Evolutionary conservation across 2,888 invertebrate species (phyloP).

Genomic region (Liopterus haemorrhoidalis): DNA sequence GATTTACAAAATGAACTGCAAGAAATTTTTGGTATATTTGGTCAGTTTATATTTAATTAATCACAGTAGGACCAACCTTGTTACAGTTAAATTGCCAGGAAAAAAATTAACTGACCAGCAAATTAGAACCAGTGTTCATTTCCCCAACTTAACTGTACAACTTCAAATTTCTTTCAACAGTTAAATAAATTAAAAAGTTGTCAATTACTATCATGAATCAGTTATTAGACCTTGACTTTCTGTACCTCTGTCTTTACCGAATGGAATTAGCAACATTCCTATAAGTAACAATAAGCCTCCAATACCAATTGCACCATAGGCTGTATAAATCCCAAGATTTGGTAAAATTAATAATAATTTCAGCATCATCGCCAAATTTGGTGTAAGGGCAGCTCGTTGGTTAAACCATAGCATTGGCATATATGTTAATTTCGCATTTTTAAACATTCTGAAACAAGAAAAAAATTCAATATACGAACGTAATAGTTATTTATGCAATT

Average conservation of each 20-base stretch:
- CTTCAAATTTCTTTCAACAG: too few relatives aligned
- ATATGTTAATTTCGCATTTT: constrained; percentile 51
- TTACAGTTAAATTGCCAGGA: too few relatives aligned
- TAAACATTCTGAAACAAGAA: constrained; percentile 50
- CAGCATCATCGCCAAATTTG: constrained; percentile 53
- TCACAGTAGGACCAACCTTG: too few relatives aligned
- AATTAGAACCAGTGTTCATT: too few relatives aligned
- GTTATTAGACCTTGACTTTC: constrained; percentile 42
- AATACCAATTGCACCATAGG: constrained; percentile 50
- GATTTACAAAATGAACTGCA: too few relatives aligned
- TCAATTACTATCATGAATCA: too few relatives aligned
- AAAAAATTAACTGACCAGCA: too few relatives aligned
- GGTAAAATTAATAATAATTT: constrained; percentile 52
- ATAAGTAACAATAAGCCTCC: constrained; percentile 41
- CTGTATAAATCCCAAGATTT: constrained; percentile 50
- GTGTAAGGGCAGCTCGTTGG: constrained; percentile 57
- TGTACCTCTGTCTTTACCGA: constrained; percentile 37
- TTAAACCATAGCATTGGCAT: constrained; percentile 75
- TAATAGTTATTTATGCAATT: too few relatives aligned
- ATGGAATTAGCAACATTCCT: constrained; percentile 40
- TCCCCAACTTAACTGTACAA: too few relatives aligned
- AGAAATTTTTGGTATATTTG: too few relatives aligned
- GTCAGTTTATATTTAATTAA: too few relatives aligned
- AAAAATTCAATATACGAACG: constrained; percentile 11
- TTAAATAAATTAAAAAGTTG: too few relatives aligned